Base-by-base conservation (phyloP, 2,113 vertebrate species). In the Pardalotus punctatus region DNA sequence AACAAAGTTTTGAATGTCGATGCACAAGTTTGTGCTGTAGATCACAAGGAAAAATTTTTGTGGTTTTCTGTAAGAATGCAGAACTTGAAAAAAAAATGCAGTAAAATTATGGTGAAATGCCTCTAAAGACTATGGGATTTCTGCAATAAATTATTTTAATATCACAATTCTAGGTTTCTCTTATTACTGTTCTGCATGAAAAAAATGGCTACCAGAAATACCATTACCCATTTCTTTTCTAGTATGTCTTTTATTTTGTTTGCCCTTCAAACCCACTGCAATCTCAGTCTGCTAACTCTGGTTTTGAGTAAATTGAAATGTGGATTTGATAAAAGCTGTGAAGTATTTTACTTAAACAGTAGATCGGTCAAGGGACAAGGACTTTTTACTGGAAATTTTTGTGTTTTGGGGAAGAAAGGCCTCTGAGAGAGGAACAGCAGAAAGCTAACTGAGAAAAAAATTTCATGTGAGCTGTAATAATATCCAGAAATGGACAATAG, bases 281-380 rank as follows among this genome's bases (percentile, higher is more conserved):
- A 45, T 25, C 12, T 58, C 42, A 54, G 7, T 45, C 31, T 81
- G 17, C 14, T 65, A 20, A 67, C n/a, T 54, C n/a, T 86, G 17
- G 0, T 83, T 86, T 58, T 48, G n/a, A 16, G 19, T n/a, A 70
- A 84, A 56, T 5, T 57, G 31, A 87, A 74, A 81, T 43, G 29
- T 48, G 33, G 18, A 53, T 91, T 89, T 81, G 47, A 53, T 76
- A 79, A 88, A 86, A 88, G 61, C 35, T 85, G 29, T 48, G 22
- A 48, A 33, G 14, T 48, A 13, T 86, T 81, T 85, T 61, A 35
- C 20, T 71, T 21, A 48, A 79, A 61, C 45, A 71, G 31, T 18
- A 71, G 56, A 62, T 38, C 12, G 73, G 1, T 36, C 0, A 0
- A 65, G 13, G 48, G 33, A 22, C 10, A 35, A 60, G 14, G 28